Evolutionary conservation across 2,113 vertebrate species (phyloP), one percentile per base, ranked within the genome.

Genomic region (Laterallus jamaicensis): DNA sequence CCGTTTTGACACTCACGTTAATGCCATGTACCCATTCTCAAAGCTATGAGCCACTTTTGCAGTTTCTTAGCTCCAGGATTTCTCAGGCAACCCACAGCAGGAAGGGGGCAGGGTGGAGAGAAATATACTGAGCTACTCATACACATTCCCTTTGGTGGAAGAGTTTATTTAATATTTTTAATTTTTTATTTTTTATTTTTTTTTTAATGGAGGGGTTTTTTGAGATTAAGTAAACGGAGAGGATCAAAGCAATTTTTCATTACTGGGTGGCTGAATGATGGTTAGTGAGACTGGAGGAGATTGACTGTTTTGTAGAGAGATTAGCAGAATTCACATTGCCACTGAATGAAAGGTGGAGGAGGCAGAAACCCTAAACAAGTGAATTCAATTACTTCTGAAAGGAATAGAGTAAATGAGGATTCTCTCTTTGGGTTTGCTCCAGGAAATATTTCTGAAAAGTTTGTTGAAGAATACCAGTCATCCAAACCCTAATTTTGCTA

Each of bases 401-500:
- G 96, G 96, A 97, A 95, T 92, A 93, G 94, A 91, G 95, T 96
- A 96, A 97, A 96, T 96, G 93, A 97, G 93, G 91, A 96, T 94
- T 92, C 89, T 68, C 86, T 96, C 91, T 81, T 97, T 97, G 93
- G 96, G 94, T 75, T 93, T 86, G 59, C 93, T 98, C 97, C 96
- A 97, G 97, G 86, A 98, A 97, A 97, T 98, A 97, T 96, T 96
- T 97, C 96, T 97, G 95, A 97, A 97, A 98, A 97, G 95, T 98
- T 97, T 92, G 95, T 97, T 92, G 96, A 97, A 97, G 92, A 96
- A 96, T 96, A 96, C 89, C 91, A 94, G 93, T 95, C 93, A 97
- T 92, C 94, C 93, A 97, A 97, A 97, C 93, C 79, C 92, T 97
- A 94, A 97, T 97, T 97, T 98, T 77, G 85, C 94, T 96, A 80